Conservation (phyloP, 2,113 vertebrate genomes). For the Gymnocephalus cernua region DNA sequence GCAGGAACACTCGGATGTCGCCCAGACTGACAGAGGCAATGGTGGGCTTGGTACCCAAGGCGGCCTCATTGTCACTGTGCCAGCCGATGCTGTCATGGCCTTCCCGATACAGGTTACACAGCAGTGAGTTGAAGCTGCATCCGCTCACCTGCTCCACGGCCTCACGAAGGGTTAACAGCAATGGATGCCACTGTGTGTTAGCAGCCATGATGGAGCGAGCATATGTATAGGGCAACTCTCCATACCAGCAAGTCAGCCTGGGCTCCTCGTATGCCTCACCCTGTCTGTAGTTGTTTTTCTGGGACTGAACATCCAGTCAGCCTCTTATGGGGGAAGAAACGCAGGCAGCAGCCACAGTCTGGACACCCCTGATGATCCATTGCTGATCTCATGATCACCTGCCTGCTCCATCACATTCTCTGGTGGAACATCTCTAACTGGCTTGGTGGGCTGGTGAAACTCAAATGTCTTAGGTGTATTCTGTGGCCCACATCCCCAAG, state of each 20-base stretch:
- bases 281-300: too few species aligned
- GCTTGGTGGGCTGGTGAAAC: constrained; percentile 85
- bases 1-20: constrained; percentile 91
- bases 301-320: too few species aligned
- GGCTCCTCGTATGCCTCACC: constrained; percentile 91
- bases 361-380: constrained; percentile 87
- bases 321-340: too few species aligned
- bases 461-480: constrained; percentile 84
- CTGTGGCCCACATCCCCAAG: constrained; percentile 80
- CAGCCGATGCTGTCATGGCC: constrained; percentile 95
- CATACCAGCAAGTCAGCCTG: constrained; percentile 95
- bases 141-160: constrained; percentile 82
- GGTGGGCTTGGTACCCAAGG: constrained; percentile 86
- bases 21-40: constrained; percentile 95
- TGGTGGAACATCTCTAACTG: constrained; percentile 83
- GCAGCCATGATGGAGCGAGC: constrained; percentile 90
- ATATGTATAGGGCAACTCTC: constrained; percentile 95
- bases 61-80: constrained; percentile 94
- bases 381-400: constrained; percentile 92
- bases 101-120: constrained; percentile 93
- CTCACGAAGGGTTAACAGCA: constrained; percentile 84
- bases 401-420: constrained; percentile 89
- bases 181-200: constrained; percentile 93
- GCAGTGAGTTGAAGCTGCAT: constrained; percentile 91
- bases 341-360: too few species aligned